Evolutionary conservation across 2,888 invertebrate genomes (phyloP), one percentile per base, ranked within the genome.

Genomic region (Aphelenchoides bicaudatus): DNA sequence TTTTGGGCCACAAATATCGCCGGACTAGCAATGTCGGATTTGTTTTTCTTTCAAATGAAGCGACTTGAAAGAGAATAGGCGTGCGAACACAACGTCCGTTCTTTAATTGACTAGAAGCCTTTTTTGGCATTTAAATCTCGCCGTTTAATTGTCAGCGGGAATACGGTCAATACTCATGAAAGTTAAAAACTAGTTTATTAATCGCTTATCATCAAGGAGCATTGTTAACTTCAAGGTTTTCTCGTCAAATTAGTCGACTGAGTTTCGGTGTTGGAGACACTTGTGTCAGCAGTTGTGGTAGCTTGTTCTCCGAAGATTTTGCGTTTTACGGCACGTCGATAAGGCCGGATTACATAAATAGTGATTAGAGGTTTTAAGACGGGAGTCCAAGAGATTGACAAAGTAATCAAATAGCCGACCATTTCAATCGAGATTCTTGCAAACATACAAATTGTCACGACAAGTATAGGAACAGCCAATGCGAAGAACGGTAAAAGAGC

Each of bases 331-430:
- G 25, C 16, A 19, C 43, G 43, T 10, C 43, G 31, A 3, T 51
- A 51, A 21, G 52, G 52, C 21, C 19, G 16, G 13, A 51, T 39
- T n/a, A 51, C 39, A 8, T 8, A 51, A 34, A 51, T 51, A 10
- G 52, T 51, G 16, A 19, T 25, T 6, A 51, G 19, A 8, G 52
- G 3, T 3, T 51, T 51, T 16, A 30, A 21, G 2, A 38, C 8
- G 25, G 52, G 52, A 27, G 37, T 51, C 52, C 52, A 51, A 16
- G 16, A 16, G 1, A 51, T 51, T 6, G 37, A 16, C n/a, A 51
- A n/a, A n/a, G 51, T 34, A 8, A 30, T 34, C 2, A 30, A n/a
- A 6, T 27, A 16, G 8, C 39, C 51, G 6, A 34, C 16, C 34
- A 10, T 19, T 6, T 52, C 13, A 2, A 51, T 16, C 2, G 23